Evolutionary conservation across 2,113 vertebrate species (phyloP).

Genomic region (Planiliza haematocheilus): DNA sequence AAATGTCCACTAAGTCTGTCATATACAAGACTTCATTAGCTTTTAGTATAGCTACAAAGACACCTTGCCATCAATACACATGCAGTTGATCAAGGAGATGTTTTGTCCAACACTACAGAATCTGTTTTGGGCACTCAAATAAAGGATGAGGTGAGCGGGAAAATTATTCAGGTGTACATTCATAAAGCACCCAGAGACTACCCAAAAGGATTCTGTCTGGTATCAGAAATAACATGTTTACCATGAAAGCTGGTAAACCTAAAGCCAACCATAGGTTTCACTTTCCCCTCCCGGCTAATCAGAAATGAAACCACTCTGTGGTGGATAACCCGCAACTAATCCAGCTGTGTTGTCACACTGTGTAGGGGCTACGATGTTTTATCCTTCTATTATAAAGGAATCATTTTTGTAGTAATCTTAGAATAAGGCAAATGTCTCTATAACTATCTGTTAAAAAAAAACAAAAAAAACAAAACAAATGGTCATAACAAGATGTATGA

Average conservation of each 20-base stretch:
- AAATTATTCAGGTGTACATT: neutral
- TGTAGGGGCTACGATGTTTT: too few species aligned
- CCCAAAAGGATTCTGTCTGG: neutral
- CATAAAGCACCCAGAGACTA: conserved; percentile 2
- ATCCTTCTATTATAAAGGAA: neutral
- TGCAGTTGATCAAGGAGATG: neutral
- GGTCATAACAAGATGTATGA: too few species aligned
- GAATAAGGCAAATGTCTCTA: neutral
- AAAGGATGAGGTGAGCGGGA: neutral
- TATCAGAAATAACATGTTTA: conserved; percentile 28
- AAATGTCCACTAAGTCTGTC: too few species aligned
- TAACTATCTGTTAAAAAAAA: neutral
- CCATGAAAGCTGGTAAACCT: conserved; percentile 3
- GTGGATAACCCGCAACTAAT: neutral
- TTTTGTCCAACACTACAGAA: neutral
- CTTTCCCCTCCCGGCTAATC: conserved; percentile 61
- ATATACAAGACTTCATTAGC: too few species aligned
- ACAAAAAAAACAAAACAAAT: neutral
- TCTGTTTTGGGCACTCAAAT: conserved; percentile 12
- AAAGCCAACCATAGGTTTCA: conserved; percentile 51
- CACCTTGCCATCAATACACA: conserved; percentile 7
- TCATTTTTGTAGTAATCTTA: neutral
- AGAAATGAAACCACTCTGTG: conserved; percentile 48
- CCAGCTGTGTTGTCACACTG: neutral
- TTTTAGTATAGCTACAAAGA: neutral